Evolutionary conservation across 2,888 invertebrate species (phyloP).

Genomic region (Nineta flava): DNA sequence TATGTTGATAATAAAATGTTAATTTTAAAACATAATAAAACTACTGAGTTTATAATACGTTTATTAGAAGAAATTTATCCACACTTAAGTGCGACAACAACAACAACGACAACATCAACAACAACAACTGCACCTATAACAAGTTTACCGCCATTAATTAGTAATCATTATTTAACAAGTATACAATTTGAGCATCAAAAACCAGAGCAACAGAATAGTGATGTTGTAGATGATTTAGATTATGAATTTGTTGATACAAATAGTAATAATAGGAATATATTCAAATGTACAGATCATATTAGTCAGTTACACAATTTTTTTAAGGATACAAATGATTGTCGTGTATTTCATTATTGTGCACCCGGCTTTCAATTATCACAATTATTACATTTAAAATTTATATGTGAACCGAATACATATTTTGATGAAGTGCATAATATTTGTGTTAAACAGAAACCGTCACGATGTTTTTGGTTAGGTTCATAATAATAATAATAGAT

Average conservation of each 20-base stretch:
- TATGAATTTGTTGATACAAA: constrained; percentile 12
- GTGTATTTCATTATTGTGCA: constrained; percentile 43
- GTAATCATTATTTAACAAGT: not conserved
- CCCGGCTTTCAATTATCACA: constrained; percentile 37
- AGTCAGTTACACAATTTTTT: constrained; percentile 37
- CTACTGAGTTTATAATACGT: not conserved
- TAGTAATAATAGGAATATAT: constrained; percentile 14
- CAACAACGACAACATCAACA: constrained; percentile 1
- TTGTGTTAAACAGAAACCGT: constrained; percentile 28
- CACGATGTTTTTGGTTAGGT: constrained; percentile 18
- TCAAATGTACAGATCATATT: constrained; percentile 36
- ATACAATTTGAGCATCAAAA: not conserved
- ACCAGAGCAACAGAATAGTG: not conserved
- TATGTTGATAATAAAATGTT: constrained; percentile 7
- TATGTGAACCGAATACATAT: constrained; percentile 37
- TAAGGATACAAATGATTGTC: constrained; percentile 38
- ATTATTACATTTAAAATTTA: constrained; percentile 40
- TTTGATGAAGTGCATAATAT: constrained; percentile 35
- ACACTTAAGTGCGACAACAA: not conserved
- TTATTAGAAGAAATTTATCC: not conserved
- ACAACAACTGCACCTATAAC: constrained; percentile 12
- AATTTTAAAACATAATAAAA: not conserved
- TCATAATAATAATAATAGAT: no score
- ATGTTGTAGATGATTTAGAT: constrained; percentile 6
- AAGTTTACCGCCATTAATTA: not conserved